phyloP scores from a whole-genome alignment of 2,888 invertebrate species.

The Dione vanillae region DNA sequence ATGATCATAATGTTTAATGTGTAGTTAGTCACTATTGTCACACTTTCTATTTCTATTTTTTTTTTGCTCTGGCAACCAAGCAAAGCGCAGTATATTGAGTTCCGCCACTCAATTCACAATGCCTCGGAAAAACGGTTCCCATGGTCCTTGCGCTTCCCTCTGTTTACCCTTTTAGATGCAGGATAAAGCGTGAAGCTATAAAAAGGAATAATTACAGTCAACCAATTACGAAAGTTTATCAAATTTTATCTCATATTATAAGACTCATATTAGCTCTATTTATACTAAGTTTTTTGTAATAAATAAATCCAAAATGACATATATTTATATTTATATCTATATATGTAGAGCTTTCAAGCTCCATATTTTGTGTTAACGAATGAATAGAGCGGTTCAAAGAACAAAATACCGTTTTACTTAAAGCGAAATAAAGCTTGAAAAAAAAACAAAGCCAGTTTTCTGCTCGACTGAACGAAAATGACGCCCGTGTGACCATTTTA shows the following conservation, averaged over 20 bases:
- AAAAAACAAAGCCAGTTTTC: constrained; percentile 54
- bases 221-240: too few relatives aligned
- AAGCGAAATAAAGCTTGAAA: constrained; percentile 52
- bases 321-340: not conserved
- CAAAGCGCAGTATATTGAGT: not conserved
- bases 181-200: not conserved
- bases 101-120: not conserved
- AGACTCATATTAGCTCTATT: too few relatives aligned
- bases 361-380: constrained; percentile 51
- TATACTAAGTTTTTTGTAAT: too few relatives aligned
- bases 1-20: too few relatives aligned
- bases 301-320: too few relatives aligned
- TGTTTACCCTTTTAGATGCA: not conserved
- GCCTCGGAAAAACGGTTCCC: too few relatives aligned
- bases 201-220: too few relatives aligned
- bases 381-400: constrained; percentile 56
- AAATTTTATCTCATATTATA: too few relatives aligned
- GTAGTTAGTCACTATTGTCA: too few relatives aligned
- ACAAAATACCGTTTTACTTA: constrained; percentile 48
- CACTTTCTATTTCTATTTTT: not conserved
- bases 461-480: constrained; percentile 57
- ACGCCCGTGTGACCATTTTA: constrained; percentile 51
- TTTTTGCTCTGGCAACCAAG: not conserved
- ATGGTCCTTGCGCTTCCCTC: too few relatives aligned
- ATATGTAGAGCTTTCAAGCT: not conserved